These are phyloP conservation scores for Germaria angustata DNA, from an alignment of 2,888 invertebrate genomes.

Conservation along the genomic window DNA sequence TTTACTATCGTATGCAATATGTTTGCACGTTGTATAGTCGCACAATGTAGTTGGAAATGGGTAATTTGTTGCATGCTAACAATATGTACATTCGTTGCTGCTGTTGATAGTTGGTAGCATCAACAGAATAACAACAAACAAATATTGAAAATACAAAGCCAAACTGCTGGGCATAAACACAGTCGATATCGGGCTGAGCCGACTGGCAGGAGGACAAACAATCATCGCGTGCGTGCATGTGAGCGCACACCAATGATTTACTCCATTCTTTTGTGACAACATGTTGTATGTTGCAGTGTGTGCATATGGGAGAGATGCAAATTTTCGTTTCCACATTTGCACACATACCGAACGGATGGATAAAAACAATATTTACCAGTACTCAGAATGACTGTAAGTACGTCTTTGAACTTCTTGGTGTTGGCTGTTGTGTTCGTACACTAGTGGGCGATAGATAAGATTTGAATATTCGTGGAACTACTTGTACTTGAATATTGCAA, in stretches of 20 bases:
- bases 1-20: neutral
- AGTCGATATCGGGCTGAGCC: neutral
- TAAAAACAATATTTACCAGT: constrained; percentile 43
- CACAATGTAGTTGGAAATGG: constrained; percentile 54
- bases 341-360: neutral
- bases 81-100: constrained; percentile 21
- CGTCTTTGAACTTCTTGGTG: constrained; percentile 15
- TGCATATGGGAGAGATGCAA: constrained; percentile 5
- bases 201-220: constrained; percentile 22
- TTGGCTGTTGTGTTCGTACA: constrained; percentile 63
- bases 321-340: constrained; percentile 18
- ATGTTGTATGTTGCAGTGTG: constrained; percentile 13
- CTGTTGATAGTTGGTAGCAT: constrained; percentile 33
- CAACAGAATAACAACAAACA: constrained; percentile 18
- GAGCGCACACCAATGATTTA: constrained; percentile 64
- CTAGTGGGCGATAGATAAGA: constrained; percentile 67
- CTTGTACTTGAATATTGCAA: constrained; percentile 32
- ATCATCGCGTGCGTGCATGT: constrained; percentile 62
- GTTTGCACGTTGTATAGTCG: constrained; percentile 22
- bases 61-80: constrained; percentile 65
- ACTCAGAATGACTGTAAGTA: constrained; percentile 35
- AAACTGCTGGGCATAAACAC: neutral
- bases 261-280: constrained; percentile 58
- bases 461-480: constrained; percentile 50
- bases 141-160: constrained; percentile 19